Evolutionary conservation across 1,140 invertebrate genomes (phyloP), one percentile per base, ranked within the genome.

Genomic region (Drosophila erecta): DNA sequence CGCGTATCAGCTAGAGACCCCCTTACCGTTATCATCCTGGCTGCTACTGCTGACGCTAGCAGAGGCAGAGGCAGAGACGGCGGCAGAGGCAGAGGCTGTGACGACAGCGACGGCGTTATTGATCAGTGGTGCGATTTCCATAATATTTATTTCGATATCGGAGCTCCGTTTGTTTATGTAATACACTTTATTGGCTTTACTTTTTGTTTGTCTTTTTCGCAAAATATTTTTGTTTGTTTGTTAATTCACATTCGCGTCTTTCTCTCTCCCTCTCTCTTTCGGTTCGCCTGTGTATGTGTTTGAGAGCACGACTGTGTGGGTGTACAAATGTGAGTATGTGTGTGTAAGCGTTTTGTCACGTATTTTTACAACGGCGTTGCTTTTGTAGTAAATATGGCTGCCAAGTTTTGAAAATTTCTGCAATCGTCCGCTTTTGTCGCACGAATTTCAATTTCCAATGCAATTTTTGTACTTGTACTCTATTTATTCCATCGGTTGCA

Each of bases 371-470:
- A 84, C 83, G 57, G n/a, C 47, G 58, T 72, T 67, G 73, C 75
- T 85, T 43, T 77, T 70, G 74, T 61, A 71, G 83, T 81, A 81
- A 87, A 87, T 87, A 87, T 87, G 83, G 83, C 83, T 83, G 83
- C 83, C 83, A 87, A 76, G 64, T 75, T 65, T 65, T 49, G 59
- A 79, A 76, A 81, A 76, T 76, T 62, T 70, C 38, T 57, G 76
- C 61, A 41, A 50, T 64, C 55, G 60, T 41, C 51, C 53, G 66
- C 67, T 77, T 89, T 44, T 78, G 80, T 80, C 85, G 72, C 66
- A 89, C 73, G 55, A 90, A 80, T 80, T 89, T 89, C n/a, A 89
- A 75, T 78, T 90, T 90, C 73, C 80, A 89, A 90, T 90, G 79
- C 55, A 89, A 90, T 84, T 78, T 50, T 54, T 86, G 70, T 81